A percentile compares a stretch with the other conserved stretches of the same genome.
Evolutionary conservation across 2,797 vertebrate genomes (phyloP).

Genomic region (Catharus ustulatus): DNA sequence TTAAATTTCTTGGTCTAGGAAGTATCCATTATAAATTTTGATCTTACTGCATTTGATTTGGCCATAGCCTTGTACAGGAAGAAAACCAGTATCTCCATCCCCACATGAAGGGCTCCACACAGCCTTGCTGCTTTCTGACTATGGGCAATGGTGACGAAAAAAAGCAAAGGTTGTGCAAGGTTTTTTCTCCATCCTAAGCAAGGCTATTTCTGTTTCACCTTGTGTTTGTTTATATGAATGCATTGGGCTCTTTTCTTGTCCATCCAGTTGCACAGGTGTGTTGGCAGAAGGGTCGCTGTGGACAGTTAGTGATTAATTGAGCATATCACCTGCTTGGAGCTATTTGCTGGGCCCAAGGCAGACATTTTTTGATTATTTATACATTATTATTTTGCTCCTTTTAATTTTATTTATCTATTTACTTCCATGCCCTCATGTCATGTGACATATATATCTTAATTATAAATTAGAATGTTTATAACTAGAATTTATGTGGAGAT

Average conservation of each 20-base stretch:
- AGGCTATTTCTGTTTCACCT: background rate
- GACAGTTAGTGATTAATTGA: background rate
- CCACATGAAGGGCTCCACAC: rapidly evolving
- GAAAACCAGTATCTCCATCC: background rate
- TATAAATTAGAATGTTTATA: conserved; percentile 1
- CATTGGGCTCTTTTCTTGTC: background rate
- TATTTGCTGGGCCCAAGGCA: background rate
- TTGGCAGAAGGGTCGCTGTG: background rate
- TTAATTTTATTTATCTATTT: background rate
- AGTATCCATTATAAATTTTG: background rate
- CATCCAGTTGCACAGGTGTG: background rate
- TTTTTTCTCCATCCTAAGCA: background rate
- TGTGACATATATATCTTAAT: background rate
- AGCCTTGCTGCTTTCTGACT: background rate
- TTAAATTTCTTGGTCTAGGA: background rate
- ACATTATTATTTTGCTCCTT: background rate
- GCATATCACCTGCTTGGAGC: background rate
- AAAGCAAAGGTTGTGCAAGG: background rate
- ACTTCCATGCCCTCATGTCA: background rate
- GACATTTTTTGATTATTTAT: background rate
- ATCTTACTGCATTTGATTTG: background rate
- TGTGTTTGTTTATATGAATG: background rate
- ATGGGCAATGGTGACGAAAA: background rate
- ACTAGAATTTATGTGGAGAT: background rate
- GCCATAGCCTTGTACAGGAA: background rate